A percentile compares a stretch with the other conserved stretches of the same genome.
Evolutionary conservation across 2,113 vertebrate species (phyloP).

Genomic region (Marmota flaviventris): DNA sequence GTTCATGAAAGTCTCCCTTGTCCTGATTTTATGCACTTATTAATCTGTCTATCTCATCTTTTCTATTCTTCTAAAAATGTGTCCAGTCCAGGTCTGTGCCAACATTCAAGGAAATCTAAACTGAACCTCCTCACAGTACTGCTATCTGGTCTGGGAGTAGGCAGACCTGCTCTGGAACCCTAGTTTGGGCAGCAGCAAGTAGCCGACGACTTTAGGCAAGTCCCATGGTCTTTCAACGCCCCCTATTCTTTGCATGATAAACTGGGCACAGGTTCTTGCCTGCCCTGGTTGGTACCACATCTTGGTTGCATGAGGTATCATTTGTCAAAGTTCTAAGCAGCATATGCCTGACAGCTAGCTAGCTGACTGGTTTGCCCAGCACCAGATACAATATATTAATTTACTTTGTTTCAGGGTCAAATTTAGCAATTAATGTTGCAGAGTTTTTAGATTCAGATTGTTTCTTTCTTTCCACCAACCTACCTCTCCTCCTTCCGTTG

Average conservation of each 20-base stretch:
- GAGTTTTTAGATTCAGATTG: background rate
- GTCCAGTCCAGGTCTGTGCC: background rate
- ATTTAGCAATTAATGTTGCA: background rate
- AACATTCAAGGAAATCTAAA: background rate
- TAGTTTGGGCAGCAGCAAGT: background rate
- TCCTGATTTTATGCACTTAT: background rate
- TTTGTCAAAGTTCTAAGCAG: conserved; percentile 32
- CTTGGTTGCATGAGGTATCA: conserved; percentile 3
- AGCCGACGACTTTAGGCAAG: background rate
- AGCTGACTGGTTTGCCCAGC: background rate
- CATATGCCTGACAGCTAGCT: background rate
- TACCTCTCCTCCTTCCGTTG: background rate
- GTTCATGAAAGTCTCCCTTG: background rate
- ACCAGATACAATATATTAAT: background rate
- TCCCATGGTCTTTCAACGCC: background rate
- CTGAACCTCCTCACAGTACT: background rate
- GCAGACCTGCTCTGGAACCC: background rate
- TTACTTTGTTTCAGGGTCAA: background rate
- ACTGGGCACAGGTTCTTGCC: background rate
- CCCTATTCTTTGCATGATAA: background rate
- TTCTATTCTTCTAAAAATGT: background rate
- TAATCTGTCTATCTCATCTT: conserved; percentile 20
- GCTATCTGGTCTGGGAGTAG: background rate
- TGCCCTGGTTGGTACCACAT: background rate
- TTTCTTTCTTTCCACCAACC: background rate